Percentiles rank a stretch among this genome's conserved stretches.
Conservation (phyloP, 1,140 invertebrate species). For the Cotesia typhae region DNA sequence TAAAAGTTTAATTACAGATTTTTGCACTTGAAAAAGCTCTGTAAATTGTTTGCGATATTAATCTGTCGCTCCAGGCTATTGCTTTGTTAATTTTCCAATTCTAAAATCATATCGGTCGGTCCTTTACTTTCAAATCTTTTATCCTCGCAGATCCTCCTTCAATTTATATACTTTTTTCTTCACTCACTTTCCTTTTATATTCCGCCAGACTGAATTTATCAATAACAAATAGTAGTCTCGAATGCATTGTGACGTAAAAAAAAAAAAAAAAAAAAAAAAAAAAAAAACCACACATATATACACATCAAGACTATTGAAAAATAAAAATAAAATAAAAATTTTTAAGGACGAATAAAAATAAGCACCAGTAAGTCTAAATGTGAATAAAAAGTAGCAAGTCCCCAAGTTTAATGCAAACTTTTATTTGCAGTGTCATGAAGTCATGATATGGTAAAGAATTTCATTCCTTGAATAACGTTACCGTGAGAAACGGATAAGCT, state of each 20-base stretch:
- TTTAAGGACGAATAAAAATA: background rate
- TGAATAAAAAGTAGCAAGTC: slow-evolving; percentile 4
- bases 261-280: background rate
- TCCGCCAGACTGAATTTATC: background rate
- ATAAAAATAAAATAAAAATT: background rate
- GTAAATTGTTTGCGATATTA: slow-evolving; percentile 24
- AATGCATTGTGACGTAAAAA: background rate
- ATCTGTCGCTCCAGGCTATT: slow-evolving; percentile 8
- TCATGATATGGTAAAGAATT: slow-evolving; percentile 8
- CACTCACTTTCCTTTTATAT: background rate
- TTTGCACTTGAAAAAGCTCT: background rate
- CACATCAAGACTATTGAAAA: background rate
- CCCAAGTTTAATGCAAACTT: background rate
- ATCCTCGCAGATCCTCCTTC: background rate
- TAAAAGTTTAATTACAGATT: background rate
- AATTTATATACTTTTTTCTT: background rate
- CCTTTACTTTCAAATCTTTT: slow-evolving; percentile 1
- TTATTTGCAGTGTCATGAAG: slow-evolving; percentile 4
- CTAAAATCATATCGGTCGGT: background rate
- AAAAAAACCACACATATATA: background rate
- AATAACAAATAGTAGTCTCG: background rate
- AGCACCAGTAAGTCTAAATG: background rate
- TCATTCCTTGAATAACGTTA: slow-evolving; percentile 2
- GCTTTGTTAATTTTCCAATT: slow-evolving; percentile 31
- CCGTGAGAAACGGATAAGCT: slow-evolving; percentile 15